Percentiles rank a stretch among this genome's conserved stretches.
These are phyloP conservation scores for Gyrodactylus salaris DNA, from an alignment of 1,140 invertebrate genomes.

Conservation along the genomic window DNA sequence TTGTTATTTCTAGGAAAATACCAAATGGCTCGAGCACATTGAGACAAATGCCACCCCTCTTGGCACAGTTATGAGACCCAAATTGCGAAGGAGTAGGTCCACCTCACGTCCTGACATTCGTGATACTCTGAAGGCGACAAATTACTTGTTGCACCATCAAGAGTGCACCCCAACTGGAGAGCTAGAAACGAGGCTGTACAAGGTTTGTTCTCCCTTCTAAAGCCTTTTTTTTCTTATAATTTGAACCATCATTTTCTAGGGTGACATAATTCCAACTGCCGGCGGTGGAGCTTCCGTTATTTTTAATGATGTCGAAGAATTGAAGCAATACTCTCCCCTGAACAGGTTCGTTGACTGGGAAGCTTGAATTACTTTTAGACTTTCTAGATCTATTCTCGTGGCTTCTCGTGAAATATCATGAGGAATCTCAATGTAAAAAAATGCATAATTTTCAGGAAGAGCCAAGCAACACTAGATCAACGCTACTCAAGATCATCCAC, in stretches of 20 bases:
- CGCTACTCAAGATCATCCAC: too few relatives aligned
- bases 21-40: neutral
- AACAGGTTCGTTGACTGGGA: slow-evolving; percentile 13
- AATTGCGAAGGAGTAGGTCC: neutral
- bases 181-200: slow-evolving; percentile 58
- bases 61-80: neutral
- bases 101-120: neutral
- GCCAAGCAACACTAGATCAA: too few relatives aligned
- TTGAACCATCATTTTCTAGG: slow-evolving; percentile 22
- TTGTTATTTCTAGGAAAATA: neutral
- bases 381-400: too few relatives aligned
- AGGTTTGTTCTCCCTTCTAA: slow-evolving; percentile 24
- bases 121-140: slow-evolving; percentile 25
- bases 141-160: slow-evolving; percentile 63
- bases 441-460: too few relatives aligned
- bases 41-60: neutral
- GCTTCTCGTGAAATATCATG: too few relatives aligned
- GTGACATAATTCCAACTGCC: slow-evolving; percentile 53
- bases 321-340: slow-evolving; percentile 44
- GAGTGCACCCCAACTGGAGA: slow-evolving; percentile 57
- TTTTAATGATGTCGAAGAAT: slow-evolving; percentile 63
- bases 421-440: too few relatives aligned
- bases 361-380: too few relatives aligned
- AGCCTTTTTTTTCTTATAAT: slow-evolving; percentile 1
- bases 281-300: slow-evolving; percentile 70